These are phyloP conservation scores for Cryptocephalus primarius DNA, from an alignment of 2,888 invertebrate species.

Conservation along the genomic window DNA sequence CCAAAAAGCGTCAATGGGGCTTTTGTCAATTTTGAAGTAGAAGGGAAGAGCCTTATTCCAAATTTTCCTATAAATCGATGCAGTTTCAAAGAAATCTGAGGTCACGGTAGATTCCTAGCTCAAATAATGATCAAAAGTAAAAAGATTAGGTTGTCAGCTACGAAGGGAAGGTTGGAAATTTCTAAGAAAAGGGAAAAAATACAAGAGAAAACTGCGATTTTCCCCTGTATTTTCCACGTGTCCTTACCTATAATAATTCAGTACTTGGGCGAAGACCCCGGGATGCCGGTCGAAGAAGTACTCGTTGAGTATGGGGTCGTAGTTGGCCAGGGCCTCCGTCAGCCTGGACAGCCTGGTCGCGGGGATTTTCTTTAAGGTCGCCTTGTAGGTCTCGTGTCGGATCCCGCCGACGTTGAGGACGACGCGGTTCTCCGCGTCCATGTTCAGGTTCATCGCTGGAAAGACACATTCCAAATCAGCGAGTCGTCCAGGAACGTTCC, in stretches of 20 bases:
- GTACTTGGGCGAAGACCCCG: conserved; percentile 91
- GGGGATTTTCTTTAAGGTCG: conserved; percentile 94
- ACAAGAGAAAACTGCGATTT: no score
- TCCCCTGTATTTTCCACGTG: neutral
- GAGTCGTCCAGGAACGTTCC: no score
- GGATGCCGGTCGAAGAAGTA: conserved; percentile 99
- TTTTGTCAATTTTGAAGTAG: no score
- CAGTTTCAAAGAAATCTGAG: no score
- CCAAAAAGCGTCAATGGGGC: no score
- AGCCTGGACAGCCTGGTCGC: conserved; percentile 88
- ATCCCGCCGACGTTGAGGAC: conserved; percentile 98
- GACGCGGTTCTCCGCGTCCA: conserved; percentile 97
- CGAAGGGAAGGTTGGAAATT: no score
- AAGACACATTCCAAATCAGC: conserved; percentile 3
- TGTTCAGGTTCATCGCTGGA: conserved; percentile 72
- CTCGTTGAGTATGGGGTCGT: conserved; percentile 98
- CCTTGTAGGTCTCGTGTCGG: conserved; percentile 93
- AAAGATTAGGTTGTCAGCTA: no score
- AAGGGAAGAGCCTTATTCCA: no score
- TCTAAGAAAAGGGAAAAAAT: no score
- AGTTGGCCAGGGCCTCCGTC: conserved; percentile 96
- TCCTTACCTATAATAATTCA: conserved; percentile 83
- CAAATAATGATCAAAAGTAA: no score
- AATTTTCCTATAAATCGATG: no score
- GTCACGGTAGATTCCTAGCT: no score